A percentile compares a stretch with the other conserved stretches of the same genome.
Conservation (phyloP, 2,113 vertebrate genomes). For the Pituophis catenifer region DNA sequence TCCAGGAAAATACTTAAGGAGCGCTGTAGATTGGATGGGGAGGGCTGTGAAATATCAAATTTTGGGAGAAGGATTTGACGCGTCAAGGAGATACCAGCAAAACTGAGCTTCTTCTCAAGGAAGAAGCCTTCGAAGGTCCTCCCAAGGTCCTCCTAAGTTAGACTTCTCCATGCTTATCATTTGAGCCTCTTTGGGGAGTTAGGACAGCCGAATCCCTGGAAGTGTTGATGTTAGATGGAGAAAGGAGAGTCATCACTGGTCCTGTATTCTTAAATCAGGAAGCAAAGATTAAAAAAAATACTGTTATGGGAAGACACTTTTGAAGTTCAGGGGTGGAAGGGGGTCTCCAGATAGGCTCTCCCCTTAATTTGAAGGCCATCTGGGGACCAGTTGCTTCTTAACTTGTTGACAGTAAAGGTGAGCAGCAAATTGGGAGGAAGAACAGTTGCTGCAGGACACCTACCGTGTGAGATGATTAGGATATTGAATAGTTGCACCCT, state of each 20-base stretch:
- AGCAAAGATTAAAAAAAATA: background rate
- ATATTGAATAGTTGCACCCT: conserved; percentile 31
- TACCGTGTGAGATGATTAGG: conserved; percentile 3
- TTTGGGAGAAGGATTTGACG: background rate
- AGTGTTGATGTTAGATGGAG: background rate
- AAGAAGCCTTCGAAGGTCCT: conserved; percentile 1
- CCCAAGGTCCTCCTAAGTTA: conserved; percentile 26
- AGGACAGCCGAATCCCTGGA: background rate
- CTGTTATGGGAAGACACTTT: conserved; percentile 30
- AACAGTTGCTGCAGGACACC: background rate
- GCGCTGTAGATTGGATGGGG: conserved; percentile 45
- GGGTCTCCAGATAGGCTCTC: conserved; percentile 60
- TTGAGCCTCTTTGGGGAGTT: background rate
- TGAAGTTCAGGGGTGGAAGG: background rate
- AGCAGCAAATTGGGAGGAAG: background rate
- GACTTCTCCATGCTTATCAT: background rate
- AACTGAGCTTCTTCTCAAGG: conserved; percentile 19
- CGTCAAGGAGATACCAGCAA: conserved; percentile 32
- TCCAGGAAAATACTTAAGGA: conserved; percentile 39
- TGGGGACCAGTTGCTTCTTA: conserved; percentile 23
- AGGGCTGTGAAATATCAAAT: background rate
- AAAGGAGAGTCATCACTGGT: background rate
- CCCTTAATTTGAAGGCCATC: conserved; percentile 52
- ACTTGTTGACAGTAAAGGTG: background rate
- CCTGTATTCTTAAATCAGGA: conserved; percentile 27